Evolutionary conservation across 2,113 vertebrate genomes (phyloP).

Genomic region (Columbina picui): DNA sequence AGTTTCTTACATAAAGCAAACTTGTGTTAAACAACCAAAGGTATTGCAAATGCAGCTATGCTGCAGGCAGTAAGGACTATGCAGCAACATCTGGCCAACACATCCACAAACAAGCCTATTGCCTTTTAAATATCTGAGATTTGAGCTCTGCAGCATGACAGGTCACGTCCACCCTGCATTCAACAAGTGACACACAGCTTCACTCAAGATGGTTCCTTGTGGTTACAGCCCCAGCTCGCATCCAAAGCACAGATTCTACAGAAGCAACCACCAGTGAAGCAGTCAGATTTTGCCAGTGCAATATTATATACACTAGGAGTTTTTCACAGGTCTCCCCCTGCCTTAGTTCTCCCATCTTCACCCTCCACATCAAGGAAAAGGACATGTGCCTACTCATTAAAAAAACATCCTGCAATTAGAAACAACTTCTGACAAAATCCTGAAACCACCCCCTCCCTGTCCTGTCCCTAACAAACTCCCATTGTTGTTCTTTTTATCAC

Average conservation of each 20-base stretch:
- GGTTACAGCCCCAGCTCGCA: neutral
- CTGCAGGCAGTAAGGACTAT: neutral
- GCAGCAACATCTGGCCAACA: neutral
- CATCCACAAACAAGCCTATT: fast-evolving
- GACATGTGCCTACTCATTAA: constrained; percentile 48
- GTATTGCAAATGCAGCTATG: neutral
- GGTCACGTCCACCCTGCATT: neutral
- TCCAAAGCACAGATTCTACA: neutral
- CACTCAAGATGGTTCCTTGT: neutral
- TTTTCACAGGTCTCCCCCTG: neutral
- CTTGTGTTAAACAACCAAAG: neutral
- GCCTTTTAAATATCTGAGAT: neutral
- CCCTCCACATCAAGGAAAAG: constrained; percentile 21
- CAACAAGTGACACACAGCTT: neutral
- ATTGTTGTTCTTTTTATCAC: constrained; percentile 47
- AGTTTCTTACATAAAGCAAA: neutral
- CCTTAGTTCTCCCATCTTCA: neutral
- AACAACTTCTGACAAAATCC: constrained; percentile 36
- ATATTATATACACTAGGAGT: neutral
- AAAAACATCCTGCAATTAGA: constrained; percentile 65
- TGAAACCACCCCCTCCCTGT: constrained; percentile 34
- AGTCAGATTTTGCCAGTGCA: neutral
- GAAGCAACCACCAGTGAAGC: neutral
- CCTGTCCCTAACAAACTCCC: constrained; percentile 39
- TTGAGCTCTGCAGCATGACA: neutral